Evolutionary conservation across 64 coral and sea anemone genomes (phyloP).

Genomic region (Trachythela sp.): DNA sequence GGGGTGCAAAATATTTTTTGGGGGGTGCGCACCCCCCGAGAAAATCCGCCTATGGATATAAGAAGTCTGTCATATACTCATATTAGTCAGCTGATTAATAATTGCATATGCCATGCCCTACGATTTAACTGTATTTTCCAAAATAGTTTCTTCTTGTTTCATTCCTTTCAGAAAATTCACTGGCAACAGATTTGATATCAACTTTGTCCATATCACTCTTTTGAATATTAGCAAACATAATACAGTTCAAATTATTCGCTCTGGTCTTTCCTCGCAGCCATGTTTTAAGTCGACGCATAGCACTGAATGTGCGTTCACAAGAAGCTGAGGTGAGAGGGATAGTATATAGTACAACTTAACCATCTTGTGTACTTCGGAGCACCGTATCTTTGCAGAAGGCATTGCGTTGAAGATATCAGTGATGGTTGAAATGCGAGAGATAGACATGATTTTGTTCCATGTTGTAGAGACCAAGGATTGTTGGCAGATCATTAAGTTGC

Average conservation of each 20-base stretch:
- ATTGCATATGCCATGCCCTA: too few relatives aligned
- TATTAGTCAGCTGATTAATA: too few relatives aligned
- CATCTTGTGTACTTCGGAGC: neutral
- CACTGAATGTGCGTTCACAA: neutral
- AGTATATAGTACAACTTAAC: neutral
- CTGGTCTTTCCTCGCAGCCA: neutral
- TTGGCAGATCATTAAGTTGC: neutral
- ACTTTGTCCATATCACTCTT: neutral
- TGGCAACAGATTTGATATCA: neutral
- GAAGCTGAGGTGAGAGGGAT: neutral
- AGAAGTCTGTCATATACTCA: too few relatives aligned
- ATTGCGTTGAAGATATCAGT: neutral
- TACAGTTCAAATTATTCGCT: neutral
- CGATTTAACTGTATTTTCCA: neutral
- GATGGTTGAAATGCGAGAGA: neutral
- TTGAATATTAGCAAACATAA: neutral
- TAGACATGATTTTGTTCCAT: neutral
- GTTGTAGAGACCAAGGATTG: neutral
- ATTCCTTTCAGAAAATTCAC: neutral
- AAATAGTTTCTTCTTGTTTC: neutral
- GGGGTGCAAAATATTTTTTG: too few relatives aligned
- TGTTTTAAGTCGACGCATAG: neutral
- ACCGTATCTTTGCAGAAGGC: neutral
- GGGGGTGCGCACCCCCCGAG: too few relatives aligned
- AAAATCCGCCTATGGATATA: too few relatives aligned